Evolutionary conservation across 2,888 invertebrate genomes (phyloP).

Genomic region (Protonemura montana): DNA sequence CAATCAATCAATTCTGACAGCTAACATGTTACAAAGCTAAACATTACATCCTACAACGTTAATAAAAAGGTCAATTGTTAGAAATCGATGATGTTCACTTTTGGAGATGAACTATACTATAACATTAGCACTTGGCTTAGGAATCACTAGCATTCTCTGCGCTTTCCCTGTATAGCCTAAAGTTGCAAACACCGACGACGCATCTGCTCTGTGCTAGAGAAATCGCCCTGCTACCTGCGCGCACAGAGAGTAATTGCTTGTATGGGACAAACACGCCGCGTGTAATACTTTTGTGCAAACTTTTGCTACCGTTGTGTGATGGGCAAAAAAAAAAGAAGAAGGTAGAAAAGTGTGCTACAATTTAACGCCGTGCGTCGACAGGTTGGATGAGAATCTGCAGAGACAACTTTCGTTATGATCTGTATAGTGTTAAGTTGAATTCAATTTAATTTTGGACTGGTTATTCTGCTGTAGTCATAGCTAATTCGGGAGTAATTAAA

Average conservation of each 20-base stretch:
- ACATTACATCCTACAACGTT: too few relatives aligned
- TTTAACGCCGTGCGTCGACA: background rate
- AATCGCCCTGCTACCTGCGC: background rate
- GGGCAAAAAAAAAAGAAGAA: too few relatives aligned
- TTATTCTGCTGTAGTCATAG: too few relatives aligned
- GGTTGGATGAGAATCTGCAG: background rate
- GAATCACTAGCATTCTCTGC: too few relatives aligned
- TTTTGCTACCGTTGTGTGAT: background rate
- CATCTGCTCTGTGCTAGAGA: background rate
- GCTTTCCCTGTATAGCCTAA: background rate
- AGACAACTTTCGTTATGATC: background rate
- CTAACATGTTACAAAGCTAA: too few relatives aligned
- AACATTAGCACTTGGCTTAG: too few relatives aligned
- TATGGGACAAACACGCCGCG: background rate
- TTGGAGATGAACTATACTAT: too few relatives aligned
- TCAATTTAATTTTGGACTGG: too few relatives aligned
- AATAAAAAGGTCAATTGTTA: too few relatives aligned
- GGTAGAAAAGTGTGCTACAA: background rate
- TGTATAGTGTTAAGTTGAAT: background rate
- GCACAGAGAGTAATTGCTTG: background rate
- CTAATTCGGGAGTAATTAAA: too few relatives aligned
- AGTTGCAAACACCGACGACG: background rate
- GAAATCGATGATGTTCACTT: too few relatives aligned
- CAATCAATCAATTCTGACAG: too few relatives aligned
- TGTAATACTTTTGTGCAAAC: slow-evolving; percentile 16